Evolutionary conservation across 2,113 vertebrate genomes (phyloP), one percentile per base, ranked within the genome.

Genomic region (Ceuthmochares aereus): DNA sequence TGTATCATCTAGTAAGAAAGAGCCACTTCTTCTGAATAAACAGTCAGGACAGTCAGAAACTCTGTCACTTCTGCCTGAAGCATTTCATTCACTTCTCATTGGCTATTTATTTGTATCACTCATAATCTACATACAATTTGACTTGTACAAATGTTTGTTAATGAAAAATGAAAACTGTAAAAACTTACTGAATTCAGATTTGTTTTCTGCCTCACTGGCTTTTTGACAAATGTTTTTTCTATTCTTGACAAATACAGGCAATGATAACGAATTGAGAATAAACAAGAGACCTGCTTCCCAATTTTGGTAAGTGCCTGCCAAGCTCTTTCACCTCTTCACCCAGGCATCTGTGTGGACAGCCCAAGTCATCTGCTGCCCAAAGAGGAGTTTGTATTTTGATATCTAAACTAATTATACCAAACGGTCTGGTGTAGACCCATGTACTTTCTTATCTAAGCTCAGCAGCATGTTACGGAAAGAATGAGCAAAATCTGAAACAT

Each of bases 361-460:
- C 68, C 66, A n/a, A 94, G 64, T 93, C 78, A 77, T 87, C 85
- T 86, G 75, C 89, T 91, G 36, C 59, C 75, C 80, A 80, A 30
- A 43, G 16, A 84, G 9, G 68, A 84, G 42, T 78, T 82, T 93
- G 42, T 81, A 47, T 75, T 92, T 90, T 90, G 79, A 78, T 93
- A 90, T 68, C 88, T 90, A 63, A 96, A 72, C 69, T 84, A 94
- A 94, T 95, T 95, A 90, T 34, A 52, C 60, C 69, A 73, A 79
- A 62, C 0, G 16, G 40, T 66, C 47, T 76, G 69, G 11, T 92
- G 43, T 51, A 93, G 60, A 43, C 73, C 47, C n/a, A 3, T 75
- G 76, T 89, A 68, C 58, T 84, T 87, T 42, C 68, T 88, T 92
- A 93, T 93, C 66, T 81, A 17, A 0, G 0, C 66, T 78, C 15